Evolutionary conservation across 2,797 vertebrate species (phyloP), one percentile per base, ranked within the genome.

Genomic region (Capromys pilorides): DNA sequence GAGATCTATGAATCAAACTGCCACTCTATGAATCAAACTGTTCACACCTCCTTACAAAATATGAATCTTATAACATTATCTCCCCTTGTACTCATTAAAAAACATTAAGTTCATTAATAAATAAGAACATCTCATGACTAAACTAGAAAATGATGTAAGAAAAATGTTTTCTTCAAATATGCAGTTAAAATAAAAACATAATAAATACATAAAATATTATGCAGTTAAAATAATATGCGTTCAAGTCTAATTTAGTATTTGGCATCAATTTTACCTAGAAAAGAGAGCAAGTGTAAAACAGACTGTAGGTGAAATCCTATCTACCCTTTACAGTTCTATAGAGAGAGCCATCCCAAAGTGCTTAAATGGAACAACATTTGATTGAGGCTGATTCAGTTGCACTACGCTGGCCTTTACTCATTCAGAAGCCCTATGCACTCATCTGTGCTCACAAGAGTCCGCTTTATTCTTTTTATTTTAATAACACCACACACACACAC

Each of bases 31-130:
- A n/a, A n/a, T n/a, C n/a, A n/a, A n/a, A n/a, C n/a, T n/a, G 51
- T 9, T 83, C 16, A 80, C 61, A 91, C 64, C 66, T 18, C 31
- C 67, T 95, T 89, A 57, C 2, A 81, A 41, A 94, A 73, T 91
- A 71, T 62, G 69, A 93, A 83, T 88, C 62, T 36, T 92, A 5
- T 64, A 87, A 59, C 77, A 94, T 49, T 81, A 78, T 78, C 79
- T 83, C 26, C 26, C 62, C 73, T 57, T 77, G 73, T 87, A 84
- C 39, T 93, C 66, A 97, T 91, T 96, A 95, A 93, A 88, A 95
- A 90, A 61, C 86, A 77, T 28, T 75, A 84, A 77, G 41, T 57
- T 82, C 54, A 96, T 87, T 86, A 86, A 93, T 86, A 95, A 94
- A 82, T 87, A 73, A 97, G 66, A 77, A 69, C 0, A 90, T 24